A percentile compares a stretch with the other conserved stretches of the same genome.
phyloP scores from a whole-genome alignment of 2,113 vertebrate genomes.

The Zosterops lateralis region DNA sequence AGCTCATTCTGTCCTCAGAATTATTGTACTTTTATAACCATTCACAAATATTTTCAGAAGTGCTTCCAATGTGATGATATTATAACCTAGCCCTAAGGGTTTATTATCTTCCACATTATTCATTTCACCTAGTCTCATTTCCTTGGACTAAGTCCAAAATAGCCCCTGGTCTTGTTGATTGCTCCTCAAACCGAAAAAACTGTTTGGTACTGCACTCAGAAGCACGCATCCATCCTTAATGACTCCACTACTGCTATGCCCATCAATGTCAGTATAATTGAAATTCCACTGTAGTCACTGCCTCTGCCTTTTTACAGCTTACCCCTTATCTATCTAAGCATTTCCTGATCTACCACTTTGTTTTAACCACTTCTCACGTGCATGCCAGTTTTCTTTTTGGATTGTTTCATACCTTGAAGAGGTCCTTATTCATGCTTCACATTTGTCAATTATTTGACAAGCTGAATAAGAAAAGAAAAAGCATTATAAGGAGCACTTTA shows the following conservation, averaged over 20 bases:
- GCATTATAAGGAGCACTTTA: background rate
- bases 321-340: slow-evolving; percentile 11
- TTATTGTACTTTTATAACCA: slow-evolving; percentile 74
- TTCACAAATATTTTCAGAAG: slow-evolving; percentile 78
- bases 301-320: slow-evolving; percentile 59
- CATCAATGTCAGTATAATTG: slow-evolving; percentile 69
- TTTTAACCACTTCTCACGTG: slow-evolving; percentile 19
- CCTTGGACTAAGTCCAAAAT: slow-evolving; percentile 78
- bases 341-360: slow-evolving; percentile 35
- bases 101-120: slow-evolving; percentile 77
- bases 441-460: slow-evolving; percentile 48
- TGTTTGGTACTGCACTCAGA: slow-evolving; percentile 52
- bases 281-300: slow-evolving; percentile 63
- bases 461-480: slow-evolving; percentile 34
- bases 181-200: slow-evolving; percentile 68
- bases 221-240: slow-evolving; percentile 63
- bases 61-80: slow-evolving; percentile 75
- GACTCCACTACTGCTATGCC: slow-evolving; percentile 65
- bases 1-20: slow-evolving; percentile 72
- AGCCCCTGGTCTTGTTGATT: slow-evolving; percentile 76
- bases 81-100: slow-evolving; percentile 79
- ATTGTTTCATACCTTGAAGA: slow-evolving; percentile 40
- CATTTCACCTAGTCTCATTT: slow-evolving; percentile 80
- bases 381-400: background rate
- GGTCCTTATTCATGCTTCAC: slow-evolving; percentile 39